Percentiles rank a stretch among this genome's conserved stretches.
Conservation (phyloP, 2,797 vertebrate genomes). For the Pristis pectinata region DNA sequence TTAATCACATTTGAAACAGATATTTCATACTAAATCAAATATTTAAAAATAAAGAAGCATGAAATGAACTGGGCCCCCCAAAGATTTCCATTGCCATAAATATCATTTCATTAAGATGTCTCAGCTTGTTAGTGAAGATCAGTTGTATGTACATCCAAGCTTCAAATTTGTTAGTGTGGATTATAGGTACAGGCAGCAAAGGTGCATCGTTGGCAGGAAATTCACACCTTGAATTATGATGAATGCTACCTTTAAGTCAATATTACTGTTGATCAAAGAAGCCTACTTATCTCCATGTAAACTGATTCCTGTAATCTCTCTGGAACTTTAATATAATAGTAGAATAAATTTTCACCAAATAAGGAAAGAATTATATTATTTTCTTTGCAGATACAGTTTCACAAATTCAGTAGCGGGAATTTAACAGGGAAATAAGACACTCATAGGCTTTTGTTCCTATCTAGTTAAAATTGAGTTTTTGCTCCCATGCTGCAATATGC, state of each 20-base stretch:
- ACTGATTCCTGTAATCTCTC: slow-evolving; percentile 27
- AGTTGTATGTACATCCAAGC: slow-evolving; percentile 43
- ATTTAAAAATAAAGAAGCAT: slow-evolving; percentile 45
- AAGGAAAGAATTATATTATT: too few species aligned
- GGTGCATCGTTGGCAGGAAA: neutral
- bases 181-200: slow-evolving; percentile 36
- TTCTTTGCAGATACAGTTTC: too few species aligned
- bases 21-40: slow-evolving; percentile 52
- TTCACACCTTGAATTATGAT: neutral
- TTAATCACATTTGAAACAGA: slow-evolving; percentile 52
- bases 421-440: neutral
- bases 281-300: neutral
- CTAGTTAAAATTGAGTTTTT: neutral
- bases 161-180: slow-evolving; percentile 42
- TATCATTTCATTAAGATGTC: slow-evolving; percentile 49
- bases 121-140: slow-evolving; percentile 39
- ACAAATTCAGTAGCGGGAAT: neutral
- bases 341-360: slow-evolving; percentile 37
- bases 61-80: slow-evolving; percentile 43
- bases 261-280: slow-evolving; percentile 26
- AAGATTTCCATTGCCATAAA: slow-evolving; percentile 43
- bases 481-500: too few species aligned
- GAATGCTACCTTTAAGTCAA: neutral
- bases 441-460: neutral
- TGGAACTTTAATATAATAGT: neutral